Evolutionary conservation across 2,113 vertebrate species (phyloP).

Genomic region (Neolamprologus caudopunctatus): DNA sequence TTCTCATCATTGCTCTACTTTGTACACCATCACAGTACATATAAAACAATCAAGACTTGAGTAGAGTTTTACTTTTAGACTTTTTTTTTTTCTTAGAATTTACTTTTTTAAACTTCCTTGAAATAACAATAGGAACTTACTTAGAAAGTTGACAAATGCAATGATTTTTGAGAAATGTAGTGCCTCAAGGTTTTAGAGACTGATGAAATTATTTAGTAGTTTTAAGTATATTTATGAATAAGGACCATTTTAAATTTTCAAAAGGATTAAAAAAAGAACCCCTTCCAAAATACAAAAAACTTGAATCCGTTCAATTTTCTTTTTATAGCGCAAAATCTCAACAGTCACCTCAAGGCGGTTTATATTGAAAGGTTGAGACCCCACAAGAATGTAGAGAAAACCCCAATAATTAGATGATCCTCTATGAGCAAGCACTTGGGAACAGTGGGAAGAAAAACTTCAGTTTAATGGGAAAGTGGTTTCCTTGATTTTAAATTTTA

Average conservation of each 20-base stretch:
- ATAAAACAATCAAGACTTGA: background rate
- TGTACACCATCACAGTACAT: background rate
- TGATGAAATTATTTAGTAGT: background rate
- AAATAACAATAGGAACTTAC: background rate
- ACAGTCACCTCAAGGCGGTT: accelerated
- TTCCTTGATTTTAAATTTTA: background rate
- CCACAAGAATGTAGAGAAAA: background rate
- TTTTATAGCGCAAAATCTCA: background rate
- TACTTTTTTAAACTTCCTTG: background rate
- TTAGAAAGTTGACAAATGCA: background rate
- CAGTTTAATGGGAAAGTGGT: background rate
- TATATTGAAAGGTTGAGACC: background rate
- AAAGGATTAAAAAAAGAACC: background rate
- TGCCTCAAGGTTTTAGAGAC: background rate
- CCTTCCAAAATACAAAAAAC: background rate
- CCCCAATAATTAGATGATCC: accelerated
- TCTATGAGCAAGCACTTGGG: background rate
- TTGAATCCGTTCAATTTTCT: background rate
- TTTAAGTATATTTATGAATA: background rate
- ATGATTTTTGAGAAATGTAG: background rate
- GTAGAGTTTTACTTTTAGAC: background rate
- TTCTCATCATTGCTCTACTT: accelerated
- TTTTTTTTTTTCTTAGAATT: background rate
- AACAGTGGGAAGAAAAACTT: background rate
- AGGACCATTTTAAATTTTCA: accelerated